Conservation (phyloP, 2,113 vertebrate genomes). For the Saguinus midas region DNA sequence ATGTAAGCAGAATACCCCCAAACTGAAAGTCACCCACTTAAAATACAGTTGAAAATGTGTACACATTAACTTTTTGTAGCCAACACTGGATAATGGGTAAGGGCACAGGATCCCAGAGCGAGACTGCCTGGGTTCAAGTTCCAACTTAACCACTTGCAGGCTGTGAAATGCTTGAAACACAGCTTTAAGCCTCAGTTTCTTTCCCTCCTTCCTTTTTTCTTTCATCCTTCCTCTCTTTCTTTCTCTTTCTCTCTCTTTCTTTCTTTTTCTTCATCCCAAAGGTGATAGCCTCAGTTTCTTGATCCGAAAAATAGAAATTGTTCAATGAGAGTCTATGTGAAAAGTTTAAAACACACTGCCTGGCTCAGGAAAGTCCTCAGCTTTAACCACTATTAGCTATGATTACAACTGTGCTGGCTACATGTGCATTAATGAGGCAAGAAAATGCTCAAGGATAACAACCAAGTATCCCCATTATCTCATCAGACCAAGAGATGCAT, state of each 20-base stretch:
- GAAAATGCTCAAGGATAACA: background rate
- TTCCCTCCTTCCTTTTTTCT: too few relatives aligned
- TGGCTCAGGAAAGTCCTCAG: background rate
- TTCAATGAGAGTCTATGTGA: background rate
- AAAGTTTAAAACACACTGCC: background rate
- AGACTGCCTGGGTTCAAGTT: background rate
- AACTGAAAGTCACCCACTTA: background rate
- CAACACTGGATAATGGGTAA: background rate
- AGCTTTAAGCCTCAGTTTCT: background rate
- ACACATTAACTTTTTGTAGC: background rate
- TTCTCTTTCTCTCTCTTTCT: too few relatives aligned
- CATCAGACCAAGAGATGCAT: rapidly evolving
- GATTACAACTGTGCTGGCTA: background rate
- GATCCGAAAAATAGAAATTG: background rate
- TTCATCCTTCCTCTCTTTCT: too few relatives aligned
- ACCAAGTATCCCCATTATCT: background rate
- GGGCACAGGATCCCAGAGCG: background rate
- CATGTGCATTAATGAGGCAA: background rate
- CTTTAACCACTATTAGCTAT: background rate
- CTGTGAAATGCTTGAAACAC: background rate
- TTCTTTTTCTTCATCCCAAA: too few relatives aligned
- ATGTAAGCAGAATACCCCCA: background rate
- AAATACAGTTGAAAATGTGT: background rate
- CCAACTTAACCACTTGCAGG: background rate
- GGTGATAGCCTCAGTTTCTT: background rate